Evolutionary conservation across 2,888 invertebrate genomes (phyloP), one percentile per base, ranked within the genome.

Genomic region (Hybos culiciformis): DNA sequence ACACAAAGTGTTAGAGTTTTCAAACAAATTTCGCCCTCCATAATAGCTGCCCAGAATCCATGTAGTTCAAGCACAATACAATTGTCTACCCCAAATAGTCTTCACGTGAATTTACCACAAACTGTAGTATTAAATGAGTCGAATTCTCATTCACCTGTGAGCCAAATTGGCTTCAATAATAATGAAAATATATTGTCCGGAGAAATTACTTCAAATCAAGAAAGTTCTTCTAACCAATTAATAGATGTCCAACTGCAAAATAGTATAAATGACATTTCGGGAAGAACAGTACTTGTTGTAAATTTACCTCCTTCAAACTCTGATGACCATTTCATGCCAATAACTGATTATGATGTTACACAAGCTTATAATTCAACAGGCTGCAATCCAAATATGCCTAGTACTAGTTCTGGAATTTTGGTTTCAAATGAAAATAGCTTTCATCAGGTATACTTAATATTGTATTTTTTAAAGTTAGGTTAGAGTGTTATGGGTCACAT

Each of bases 1-100:
- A 94, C 94, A 7, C 84, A 87, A 60, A 80, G 83, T 52, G 83
- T 97, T 19, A 73, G 86, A 51, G 73, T 80, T 54, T 63, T 79
- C 49, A 71, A 73, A 44, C 68, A 73, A n/a, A n/a, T n/a, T n/a
- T n/a, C n/a, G 39, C 61, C 67, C 34, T 62, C 71, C 32, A 58
- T 58, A 46, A 61, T 61, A 15, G 53, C 56, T 9, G 56, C 11
- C 18, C 39, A 39, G 12, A 36, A 36, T 36, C 8, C 31, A 1
- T 39, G 39, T 18, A 34, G 33, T 18, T n/a, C n/a, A n/a, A 20
- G 37, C 12, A 41, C 42, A 11, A 18, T 26, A 19, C 46, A 46
- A 44, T 31, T 47, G 33, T 48, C 51, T 19, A 54, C 57, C 17
- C 54, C 54, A 19, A 52, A 56, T 44, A 52, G 52, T 45, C 47